These are phyloP conservation scores for Drosophila ercepeae DNA, from an alignment of 1,140 invertebrate species.

Conservation along the genomic window DNA sequence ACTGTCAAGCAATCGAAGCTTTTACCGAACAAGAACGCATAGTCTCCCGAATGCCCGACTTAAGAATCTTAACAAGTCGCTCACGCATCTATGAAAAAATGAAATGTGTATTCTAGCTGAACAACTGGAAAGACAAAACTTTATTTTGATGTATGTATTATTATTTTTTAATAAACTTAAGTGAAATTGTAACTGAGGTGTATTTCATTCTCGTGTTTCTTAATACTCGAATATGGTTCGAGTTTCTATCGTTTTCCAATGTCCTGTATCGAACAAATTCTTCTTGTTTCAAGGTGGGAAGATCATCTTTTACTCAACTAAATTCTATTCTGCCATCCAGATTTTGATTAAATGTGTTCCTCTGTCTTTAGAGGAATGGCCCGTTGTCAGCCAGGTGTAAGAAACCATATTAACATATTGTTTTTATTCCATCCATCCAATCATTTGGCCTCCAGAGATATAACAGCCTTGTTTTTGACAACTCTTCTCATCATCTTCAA, in stretches of 20 bases:
- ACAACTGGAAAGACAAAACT: constrained; percentile 31
- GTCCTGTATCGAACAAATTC: too few relatives aligned
- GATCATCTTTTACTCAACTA: not conserved
- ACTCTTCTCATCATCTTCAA: too few relatives aligned
- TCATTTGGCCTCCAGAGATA: not conserved
- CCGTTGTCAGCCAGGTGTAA: too few relatives aligned
- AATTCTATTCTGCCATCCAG: not conserved
- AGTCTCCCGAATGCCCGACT: not conserved
- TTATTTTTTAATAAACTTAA: constrained; percentile 70
- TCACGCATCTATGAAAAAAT: not conserved
- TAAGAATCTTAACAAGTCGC: not conserved
- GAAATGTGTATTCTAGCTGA: constrained; percentile 15
- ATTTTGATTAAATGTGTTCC: not conserved
- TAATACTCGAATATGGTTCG: not conserved
- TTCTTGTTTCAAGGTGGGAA: not conserved
- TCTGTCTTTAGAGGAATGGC: not conserved
- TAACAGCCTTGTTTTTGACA: not conserved
- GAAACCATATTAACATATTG: not conserved
- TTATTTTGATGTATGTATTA: constrained; percentile 76
- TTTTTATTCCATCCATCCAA: not conserved
- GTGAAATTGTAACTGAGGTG: constrained; percentile 42
- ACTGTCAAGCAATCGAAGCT: constrained; percentile 4
- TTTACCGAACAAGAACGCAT: constrained; percentile 13
- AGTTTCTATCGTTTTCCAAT: not conserved
- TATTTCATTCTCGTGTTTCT: not conserved